These are phyloP conservation scores for Baryphthengus martii DNA, from an alignment of 2,113 vertebrate genomes.

Conservation along the genomic window DNA sequence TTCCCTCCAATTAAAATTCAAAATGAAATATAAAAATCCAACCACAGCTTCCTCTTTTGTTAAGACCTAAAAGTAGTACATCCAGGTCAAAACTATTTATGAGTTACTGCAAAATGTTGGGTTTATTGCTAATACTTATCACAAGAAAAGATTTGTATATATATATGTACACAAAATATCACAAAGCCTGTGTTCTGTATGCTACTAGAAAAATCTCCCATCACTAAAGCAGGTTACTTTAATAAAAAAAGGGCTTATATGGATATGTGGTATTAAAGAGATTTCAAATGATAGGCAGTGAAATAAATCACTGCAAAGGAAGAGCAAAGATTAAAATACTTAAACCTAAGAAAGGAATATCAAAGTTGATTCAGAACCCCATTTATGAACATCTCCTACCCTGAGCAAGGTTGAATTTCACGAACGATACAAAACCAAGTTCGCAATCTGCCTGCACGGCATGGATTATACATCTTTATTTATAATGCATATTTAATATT, in stretches of 20 bases:
- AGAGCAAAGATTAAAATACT: constrained; percentile 1
- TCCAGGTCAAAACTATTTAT: not conserved
- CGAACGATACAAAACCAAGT: not conserved
- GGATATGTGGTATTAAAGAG: constrained; percentile 20
- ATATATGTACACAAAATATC: constrained; percentile 25
- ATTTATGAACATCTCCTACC: not conserved
- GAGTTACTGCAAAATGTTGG: not conserved
- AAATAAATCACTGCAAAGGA: constrained; percentile 52
- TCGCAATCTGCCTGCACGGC: not conserved
- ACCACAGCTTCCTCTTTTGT: not conserved
- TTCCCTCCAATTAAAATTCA: not conserved
- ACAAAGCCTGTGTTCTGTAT: constrained; percentile 1
- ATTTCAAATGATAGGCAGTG: constrained; percentile 23
- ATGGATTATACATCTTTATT: not conserved
- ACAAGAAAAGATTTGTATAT: not conserved
- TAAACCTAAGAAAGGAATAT: not conserved
- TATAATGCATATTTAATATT: not conserved
- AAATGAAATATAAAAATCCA: not conserved
- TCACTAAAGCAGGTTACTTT: constrained; percentile 16
- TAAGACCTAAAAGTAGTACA: not conserved
- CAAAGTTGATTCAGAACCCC: not conserved
- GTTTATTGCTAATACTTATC: constrained; percentile 42
- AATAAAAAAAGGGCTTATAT: constrained; percentile 48
- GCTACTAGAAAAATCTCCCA: constrained; percentile 46
- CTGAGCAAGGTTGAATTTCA: not conserved